phyloP scores from a whole-genome alignment of 2,888 invertebrate species.

The Hirtodrosophila duncani region DNA sequence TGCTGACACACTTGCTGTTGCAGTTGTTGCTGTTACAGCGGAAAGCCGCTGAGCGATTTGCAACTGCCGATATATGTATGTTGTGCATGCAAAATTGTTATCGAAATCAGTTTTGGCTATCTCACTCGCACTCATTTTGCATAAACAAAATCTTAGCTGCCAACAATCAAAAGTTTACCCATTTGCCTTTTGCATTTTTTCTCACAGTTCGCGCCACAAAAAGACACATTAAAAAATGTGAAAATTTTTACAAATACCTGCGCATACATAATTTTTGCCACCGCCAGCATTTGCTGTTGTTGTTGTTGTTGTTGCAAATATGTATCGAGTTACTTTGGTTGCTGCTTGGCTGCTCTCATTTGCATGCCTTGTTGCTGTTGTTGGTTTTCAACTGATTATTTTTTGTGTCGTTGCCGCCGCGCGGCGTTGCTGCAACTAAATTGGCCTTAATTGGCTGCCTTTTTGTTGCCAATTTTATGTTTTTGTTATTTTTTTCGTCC shows the following conservation, averaged over 20 bases:
- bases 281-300: slow-evolving; percentile 16
- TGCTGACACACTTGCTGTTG: slow-evolving; percentile 50
- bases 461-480: slow-evolving; percentile 62
- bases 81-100: slow-evolving; percentile 1
- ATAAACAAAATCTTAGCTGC: not conserved
- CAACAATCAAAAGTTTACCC: slow-evolving; percentile 18
- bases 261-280: slow-evolving; percentile 47
- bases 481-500: slow-evolving; percentile 34
- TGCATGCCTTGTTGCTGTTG: slow-evolving; percentile 45
- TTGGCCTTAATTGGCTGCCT: slow-evolving; percentile 71
- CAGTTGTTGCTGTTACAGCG: slow-evolving; percentile 8
- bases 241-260: slow-evolving; percentile 58
- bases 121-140: not conserved
- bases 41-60: slow-evolving; percentile 12
- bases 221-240: slow-evolving; percentile 37
- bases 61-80: too few species aligned
- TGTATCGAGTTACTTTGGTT: slow-evolving; percentile 65
- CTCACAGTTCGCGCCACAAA: slow-evolving; percentile 47
- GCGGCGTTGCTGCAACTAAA: slow-evolving; percentile 62
- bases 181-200: slow-evolving; percentile 51
- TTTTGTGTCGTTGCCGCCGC: slow-evolving; percentile 55
- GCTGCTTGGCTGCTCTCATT: slow-evolving; percentile 58
- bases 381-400: slow-evolving; percentile 51
- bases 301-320: slow-evolving; percentile 36
- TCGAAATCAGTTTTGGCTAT: not conserved